Evolutionary conservation across 2,888 invertebrate species (phyloP).

Genomic region (Agrotis exclamationis): DNA sequence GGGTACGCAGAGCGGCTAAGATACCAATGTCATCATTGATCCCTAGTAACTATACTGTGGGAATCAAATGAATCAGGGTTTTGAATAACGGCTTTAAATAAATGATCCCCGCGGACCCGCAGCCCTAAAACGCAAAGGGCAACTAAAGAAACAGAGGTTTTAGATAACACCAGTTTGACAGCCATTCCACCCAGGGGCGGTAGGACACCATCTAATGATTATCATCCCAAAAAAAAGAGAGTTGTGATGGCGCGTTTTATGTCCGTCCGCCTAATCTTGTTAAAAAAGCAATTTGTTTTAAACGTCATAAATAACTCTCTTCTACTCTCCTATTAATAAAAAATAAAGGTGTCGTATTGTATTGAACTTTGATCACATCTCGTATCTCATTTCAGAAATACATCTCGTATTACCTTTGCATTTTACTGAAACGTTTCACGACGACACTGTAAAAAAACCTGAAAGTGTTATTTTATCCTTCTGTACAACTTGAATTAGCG

Average conservation of each 20-base stretch:
- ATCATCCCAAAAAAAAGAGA: no score
- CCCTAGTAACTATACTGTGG: not conserved
- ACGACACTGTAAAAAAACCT: constrained; percentile 1
- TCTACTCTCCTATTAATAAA: no score
- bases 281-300: not conserved
- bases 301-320: not conserved
- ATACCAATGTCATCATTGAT: constrained; percentile 33
- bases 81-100: not conserved
- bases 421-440: constrained; percentile 28
- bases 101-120: no score
- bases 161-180: no score
- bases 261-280: no score
- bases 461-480: constrained; percentile 36
- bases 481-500: constrained; percentile 22
- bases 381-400: constrained; percentile 1
- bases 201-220: no score
- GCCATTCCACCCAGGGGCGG: no score
- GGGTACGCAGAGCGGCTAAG: constrained; percentile 28
- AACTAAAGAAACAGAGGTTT: no score
- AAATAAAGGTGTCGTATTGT: not conserved
- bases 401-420: not conserved
- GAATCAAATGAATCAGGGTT: not conserved
- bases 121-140: no score
- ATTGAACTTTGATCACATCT: not conserved
- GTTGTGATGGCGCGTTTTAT: no score